These are phyloP conservation scores for Quadroppia sp. DNA, from an alignment of 2,888 invertebrate species.

Conservation along the genomic window DNA sequence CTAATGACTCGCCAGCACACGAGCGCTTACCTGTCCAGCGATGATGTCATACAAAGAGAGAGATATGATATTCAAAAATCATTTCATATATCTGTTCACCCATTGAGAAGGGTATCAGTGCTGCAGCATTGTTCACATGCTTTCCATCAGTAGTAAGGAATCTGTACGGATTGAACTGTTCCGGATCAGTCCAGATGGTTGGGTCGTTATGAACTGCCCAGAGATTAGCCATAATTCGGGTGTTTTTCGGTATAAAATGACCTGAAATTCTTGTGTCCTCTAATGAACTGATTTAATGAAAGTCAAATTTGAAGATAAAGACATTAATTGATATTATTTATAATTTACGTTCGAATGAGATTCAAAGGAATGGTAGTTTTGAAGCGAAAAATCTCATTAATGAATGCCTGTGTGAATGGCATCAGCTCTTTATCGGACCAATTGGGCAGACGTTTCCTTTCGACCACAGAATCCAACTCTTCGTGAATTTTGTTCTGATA, in stretches of 20 bases:
- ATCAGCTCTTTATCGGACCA: conserved; percentile 63
- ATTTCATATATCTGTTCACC: conserved; percentile 42
- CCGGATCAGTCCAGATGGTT: conserved; percentile 45
- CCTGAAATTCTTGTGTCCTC: conserved; percentile 45
- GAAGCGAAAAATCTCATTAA: conserved; percentile 70
- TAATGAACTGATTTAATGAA: conserved; percentile 40
- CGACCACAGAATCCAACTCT: conserved; percentile 62
- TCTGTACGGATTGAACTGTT: conserved; percentile 46
- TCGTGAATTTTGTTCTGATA: conserved; percentile 60
- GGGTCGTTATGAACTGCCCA: conserved; percentile 47
- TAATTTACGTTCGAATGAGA: conserved; percentile 46
- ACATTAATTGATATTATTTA: neutral
- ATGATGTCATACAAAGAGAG: no score
- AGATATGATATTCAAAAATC: no score
- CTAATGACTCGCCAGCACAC: conserved; percentile 44
- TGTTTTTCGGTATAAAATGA: conserved; percentile 46
- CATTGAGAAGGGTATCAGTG: conserved; percentile 46
- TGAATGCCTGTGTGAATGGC: conserved; percentile 74
- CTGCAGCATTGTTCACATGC: conserved; percentile 43
- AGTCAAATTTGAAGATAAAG: neutral
- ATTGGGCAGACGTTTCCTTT: conserved; percentile 52
- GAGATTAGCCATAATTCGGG: conserved; percentile 47
- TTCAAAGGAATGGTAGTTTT: conserved; percentile 55
- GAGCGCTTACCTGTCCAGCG: no score
- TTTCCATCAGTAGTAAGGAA: conserved; percentile 46